These are phyloP conservation scores for Galendromus occidentalis DNA, from an alignment of 1,140 invertebrate species.

Conservation along the genomic window DNA sequence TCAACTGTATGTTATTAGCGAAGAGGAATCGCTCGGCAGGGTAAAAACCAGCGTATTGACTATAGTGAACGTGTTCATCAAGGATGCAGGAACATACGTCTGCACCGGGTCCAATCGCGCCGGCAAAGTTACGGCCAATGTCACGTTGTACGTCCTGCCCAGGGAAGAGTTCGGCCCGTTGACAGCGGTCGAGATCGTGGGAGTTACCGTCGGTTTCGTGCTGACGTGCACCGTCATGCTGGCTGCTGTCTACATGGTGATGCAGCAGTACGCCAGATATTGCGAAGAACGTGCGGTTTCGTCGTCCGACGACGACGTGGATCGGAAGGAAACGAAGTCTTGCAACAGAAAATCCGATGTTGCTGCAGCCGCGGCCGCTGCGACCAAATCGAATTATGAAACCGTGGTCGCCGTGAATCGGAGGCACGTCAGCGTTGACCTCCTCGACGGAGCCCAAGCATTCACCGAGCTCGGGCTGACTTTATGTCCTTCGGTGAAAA, in stretches of 20 bases:
- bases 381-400: too few species aligned
- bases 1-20: conserved; percentile 54
- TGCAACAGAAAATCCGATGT: too few species aligned
- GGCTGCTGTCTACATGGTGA: conserved; percentile 1
- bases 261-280: neutral
- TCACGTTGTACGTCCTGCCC: conserved; percentile 50
- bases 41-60: conserved; percentile 56
- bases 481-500: too few species aligned
- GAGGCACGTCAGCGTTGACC: too few species aligned
- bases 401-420: too few species aligned
- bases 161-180: conserved; percentile 43
- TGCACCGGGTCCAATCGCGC: conserved; percentile 76
- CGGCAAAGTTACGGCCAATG: conserved; percentile 73
- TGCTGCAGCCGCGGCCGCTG: too few species aligned
- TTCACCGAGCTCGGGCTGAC: too few species aligned
- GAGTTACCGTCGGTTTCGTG: neutral
- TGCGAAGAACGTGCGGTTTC: neutral
- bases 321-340: too few species aligned
- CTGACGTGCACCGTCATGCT: neutral
- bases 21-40: conserved; percentile 40
- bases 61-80: conserved; percentile 62
- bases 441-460: too few species aligned
- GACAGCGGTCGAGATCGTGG: neutral
- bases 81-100: conserved; percentile 42
- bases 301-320: neutral